Evolutionary conservation across 2,888 invertebrate species (phyloP), one percentile per base, ranked within the genome.

Genomic region (Myopa testacea): DNA sequence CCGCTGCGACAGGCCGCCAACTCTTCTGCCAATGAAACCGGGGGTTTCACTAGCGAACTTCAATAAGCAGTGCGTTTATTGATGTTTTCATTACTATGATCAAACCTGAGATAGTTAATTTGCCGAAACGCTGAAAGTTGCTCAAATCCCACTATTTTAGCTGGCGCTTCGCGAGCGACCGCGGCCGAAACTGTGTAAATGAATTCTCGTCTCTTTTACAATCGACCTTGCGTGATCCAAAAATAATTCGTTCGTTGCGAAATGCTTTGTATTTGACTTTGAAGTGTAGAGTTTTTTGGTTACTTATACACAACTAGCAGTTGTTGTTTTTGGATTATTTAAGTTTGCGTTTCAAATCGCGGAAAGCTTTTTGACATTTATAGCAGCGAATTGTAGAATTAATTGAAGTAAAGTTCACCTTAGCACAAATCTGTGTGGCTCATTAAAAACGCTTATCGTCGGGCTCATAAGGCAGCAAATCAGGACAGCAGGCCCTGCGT

Each of bases 221-320:
- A 79, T 74, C 82, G 80, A 82, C 82, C 82, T 82, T 82, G 81
- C 62, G 19, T n/a, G n/a, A n/a, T 77, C 80, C 79, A 78, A 80
- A 82, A 80, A 82, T 82, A 82, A 81, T 52, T 76, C 50, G 73
- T 73, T 78, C 72, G 38, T 78, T 81, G 67, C 45, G 75, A 75
- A 75, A 75, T 69, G 14, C 50, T 12, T 12, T 50, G 50, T 45
- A 60, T 69, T 75, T 75, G 75, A 75, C 75, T 75, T 75, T 75
- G 75, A 60, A 60, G 60, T 34, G 65, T 45, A 73, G 34, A 40
- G 16, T 37, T 63, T 63, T 37, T 50, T 37, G 38, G 26, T 52
- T 74, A 38, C 26, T 63, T 19, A 50, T n/a, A 26, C 62, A 26
- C 19, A n/a, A 4, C 19, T 26, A 19, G 6, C 26, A 62, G 65